Conservation (phyloP, 2,888 invertebrate genomes). For the Napeogenes sylphis region DNA sequence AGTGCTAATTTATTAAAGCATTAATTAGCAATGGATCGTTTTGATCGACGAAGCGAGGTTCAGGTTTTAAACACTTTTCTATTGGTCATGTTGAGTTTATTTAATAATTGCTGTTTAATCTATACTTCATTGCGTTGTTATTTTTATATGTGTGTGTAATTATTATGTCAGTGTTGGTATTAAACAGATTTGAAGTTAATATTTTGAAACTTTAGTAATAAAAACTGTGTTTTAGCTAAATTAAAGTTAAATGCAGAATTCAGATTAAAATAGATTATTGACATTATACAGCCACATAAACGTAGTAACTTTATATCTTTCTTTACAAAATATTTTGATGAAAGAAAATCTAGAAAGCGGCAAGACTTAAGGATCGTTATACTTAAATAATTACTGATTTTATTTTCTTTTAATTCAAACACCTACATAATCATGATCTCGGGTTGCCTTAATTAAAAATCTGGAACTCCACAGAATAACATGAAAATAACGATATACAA, state of each 20-base stretch:
- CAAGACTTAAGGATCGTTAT: neutral
- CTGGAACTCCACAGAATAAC: conserved; percentile 8
- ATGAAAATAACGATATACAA: conserved; percentile 7
- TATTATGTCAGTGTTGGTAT: too few species aligned
- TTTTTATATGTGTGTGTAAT: neutral
- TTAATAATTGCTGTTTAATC: neutral
- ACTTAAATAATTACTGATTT: neutral
- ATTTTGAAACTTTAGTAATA: too few species aligned
- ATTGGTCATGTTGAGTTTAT: conserved; percentile 22
- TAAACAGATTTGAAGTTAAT: too few species aligned
- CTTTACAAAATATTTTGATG: neutral
- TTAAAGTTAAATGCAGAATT: too few species aligned
- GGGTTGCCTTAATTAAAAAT: conserved; percentile 23
- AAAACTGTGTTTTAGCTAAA: too few species aligned
- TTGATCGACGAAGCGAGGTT: conserved; percentile 50
- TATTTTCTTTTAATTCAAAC: neutral
- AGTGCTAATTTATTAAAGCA: conserved; percentile 61
- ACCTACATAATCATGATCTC: neutral
- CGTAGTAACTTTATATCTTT: neutral
- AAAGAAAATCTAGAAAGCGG: neutral
- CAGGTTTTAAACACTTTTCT: conserved; percentile 24
- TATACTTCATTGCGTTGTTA: neutral
- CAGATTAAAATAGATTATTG: too few species aligned
- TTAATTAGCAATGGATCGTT: conserved; percentile 68
- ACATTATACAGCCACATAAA: too few species aligned